Evolutionary conservation across 1,140 invertebrate species (phyloP).

Genomic region (Hesperophylax magnus): DNA sequence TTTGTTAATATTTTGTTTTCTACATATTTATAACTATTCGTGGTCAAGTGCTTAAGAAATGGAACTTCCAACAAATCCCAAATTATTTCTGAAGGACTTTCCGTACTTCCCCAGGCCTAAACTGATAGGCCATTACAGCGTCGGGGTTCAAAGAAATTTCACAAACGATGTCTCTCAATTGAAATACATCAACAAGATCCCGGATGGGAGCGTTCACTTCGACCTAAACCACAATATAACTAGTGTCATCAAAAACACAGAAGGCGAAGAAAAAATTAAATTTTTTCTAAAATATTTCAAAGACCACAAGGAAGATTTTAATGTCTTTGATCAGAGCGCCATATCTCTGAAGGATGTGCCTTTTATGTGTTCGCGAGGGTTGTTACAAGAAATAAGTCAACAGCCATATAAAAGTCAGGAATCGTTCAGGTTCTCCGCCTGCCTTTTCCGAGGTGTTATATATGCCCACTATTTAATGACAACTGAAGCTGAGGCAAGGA

Average conservation of each 20-base stretch:
- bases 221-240: conserved; percentile 23
- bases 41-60: neutral
- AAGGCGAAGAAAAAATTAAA: neutral
- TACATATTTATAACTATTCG: no score
- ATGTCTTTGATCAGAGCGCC: conserved; percentile 1
- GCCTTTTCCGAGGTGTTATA: no score
- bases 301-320: conserved; percentile 7
- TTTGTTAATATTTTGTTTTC: no score
- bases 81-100: neutral
- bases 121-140: conserved; percentile 41
- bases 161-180: conserved; percentile 17
- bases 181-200: conserved; percentile 9
- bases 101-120: conserved; percentile 17
- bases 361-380: no score
- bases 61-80: conserved; percentile 39
- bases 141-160: no score
- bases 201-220: neutral
- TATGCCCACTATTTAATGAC: conserved; percentile 80
- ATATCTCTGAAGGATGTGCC: conserved; percentile 62
- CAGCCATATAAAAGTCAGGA: no score
- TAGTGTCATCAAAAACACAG: neutral
- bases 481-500: conserved; percentile 68
- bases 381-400: no score
- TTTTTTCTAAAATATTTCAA: no score
- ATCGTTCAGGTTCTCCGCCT: no score